phyloP scores from a whole-genome alignment of 2,888 invertebrate genomes.

The Torymus tubicola region DNA sequence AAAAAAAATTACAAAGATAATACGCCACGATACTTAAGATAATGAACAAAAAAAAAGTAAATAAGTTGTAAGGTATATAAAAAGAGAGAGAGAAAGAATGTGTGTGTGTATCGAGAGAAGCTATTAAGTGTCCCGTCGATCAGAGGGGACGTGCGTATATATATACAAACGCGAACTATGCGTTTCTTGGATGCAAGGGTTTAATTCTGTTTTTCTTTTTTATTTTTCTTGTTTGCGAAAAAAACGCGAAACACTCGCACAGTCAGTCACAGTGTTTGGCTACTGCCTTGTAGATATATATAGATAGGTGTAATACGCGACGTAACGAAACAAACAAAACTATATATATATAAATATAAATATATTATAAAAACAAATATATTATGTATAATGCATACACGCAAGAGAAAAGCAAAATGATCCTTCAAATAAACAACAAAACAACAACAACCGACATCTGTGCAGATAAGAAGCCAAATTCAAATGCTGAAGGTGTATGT shows the following conservation, averaged over 20 bases:
- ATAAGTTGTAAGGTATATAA: neutral
- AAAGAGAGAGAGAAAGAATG: neutral
- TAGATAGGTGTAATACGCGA: conserved; percentile 65
- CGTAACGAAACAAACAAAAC: conserved; percentile 47
- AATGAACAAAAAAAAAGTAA: conserved; percentile 6
- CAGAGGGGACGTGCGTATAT: too few relatives aligned
- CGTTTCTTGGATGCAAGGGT: too few relatives aligned
- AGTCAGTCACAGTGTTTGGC: conserved; percentile 68
- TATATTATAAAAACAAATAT: conserved; percentile 62
- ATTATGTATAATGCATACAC: conserved; percentile 61
- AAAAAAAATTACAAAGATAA: conserved; percentile 41
- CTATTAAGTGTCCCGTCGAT: too few relatives aligned
- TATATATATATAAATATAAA: conserved; percentile 24
- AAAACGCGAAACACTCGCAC: conserved; percentile 59
- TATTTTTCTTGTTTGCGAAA: neutral
- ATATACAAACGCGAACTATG: too few relatives aligned
- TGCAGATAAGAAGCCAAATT: too few relatives aligned
- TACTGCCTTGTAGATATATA: conserved; percentile 70
- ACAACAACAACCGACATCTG: too few relatives aligned
- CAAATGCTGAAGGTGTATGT: too few relatives aligned
- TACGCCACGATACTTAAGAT: conserved; percentile 50
- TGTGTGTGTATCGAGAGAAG: too few relatives aligned
- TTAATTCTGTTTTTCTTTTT: too few relatives aligned
- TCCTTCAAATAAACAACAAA: too few relatives aligned
- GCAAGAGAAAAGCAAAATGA: too few relatives aligned